A percentile compares a stretch with the other conserved stretches of the same genome.
Conservation (phyloP, 1,140 invertebrate genomes). For the Platyura marginata region DNA sequence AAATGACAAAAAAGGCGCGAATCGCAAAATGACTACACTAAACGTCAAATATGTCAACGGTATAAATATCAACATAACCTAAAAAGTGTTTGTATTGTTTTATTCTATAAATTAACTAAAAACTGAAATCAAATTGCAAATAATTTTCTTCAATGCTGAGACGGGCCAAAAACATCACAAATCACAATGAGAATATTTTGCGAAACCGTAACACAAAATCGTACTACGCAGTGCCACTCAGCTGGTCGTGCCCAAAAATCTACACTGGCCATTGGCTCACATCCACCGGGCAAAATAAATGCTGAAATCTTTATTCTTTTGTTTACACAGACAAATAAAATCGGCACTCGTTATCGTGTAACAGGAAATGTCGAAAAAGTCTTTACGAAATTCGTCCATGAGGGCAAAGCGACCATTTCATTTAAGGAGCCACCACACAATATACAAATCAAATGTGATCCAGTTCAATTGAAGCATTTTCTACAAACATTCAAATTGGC, state of each 20-base stretch:
- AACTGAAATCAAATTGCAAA: too few relatives aligned
- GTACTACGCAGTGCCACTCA: constrained; percentile 25
- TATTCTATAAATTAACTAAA: too few relatives aligned
- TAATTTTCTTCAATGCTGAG: too few relatives aligned
- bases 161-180: too few relatives aligned
- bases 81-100: too few relatives aligned
- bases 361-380: constrained; percentile 41
- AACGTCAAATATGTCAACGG: too few relatives aligned
- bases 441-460: constrained; percentile 43
- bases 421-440: constrained; percentile 48
- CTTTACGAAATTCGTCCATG: constrained; percentile 44
- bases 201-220: constrained; percentile 39
- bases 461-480: constrained; percentile 46
- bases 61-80: too few relatives aligned
- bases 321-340: constrained; percentile 42
- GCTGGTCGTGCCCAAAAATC: constrained; percentile 33
- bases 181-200: constrained; percentile 55
- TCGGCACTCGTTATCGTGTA: constrained; percentile 45
- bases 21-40: too few relatives aligned
- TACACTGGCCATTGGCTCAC: constrained; percentile 41
- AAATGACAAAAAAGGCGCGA: too few relatives aligned
- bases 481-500: constrained; percentile 39
- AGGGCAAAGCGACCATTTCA: constrained; percentile 55
- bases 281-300: constrained; percentile 27
- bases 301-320: constrained; percentile 39